Evolutionary conservation across 2,888 invertebrate genomes (phyloP).

Genomic region (Dione vanillae): DNA sequence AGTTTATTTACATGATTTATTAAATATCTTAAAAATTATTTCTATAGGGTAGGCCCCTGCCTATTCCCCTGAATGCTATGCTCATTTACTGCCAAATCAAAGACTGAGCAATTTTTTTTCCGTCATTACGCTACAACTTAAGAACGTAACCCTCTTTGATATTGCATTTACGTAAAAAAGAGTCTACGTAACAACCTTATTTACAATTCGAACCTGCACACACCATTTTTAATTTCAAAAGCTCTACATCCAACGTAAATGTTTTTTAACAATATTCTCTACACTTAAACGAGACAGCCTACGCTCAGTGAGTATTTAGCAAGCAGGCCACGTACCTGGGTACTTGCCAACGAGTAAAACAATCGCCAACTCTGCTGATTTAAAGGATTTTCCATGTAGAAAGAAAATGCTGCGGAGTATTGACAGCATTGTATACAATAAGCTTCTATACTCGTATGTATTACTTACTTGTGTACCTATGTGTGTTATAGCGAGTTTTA

Average conservation of each 20-base stretch:
- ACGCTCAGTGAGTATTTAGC: slow-evolving; percentile 37
- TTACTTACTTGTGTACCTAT: too few relatives aligned
- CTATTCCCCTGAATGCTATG: too few relatives aligned
- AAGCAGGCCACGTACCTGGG: slow-evolving; percentile 50
- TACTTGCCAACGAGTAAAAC: slow-evolving; percentile 49
- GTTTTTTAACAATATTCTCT: slow-evolving; percentile 18
- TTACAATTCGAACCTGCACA: background rate
- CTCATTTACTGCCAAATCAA: too few relatives aligned
- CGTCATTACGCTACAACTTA: too few relatives aligned
- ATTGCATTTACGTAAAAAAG: background rate
- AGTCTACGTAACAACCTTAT: background rate
- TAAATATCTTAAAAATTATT: too few relatives aligned
- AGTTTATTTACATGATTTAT: too few relatives aligned
- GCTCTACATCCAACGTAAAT: background rate
- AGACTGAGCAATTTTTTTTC: too few relatives aligned
- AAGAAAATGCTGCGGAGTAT: slow-evolving; percentile 15
- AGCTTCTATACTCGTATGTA: background rate
- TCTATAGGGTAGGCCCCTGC: too few relatives aligned
- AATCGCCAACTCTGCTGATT: slow-evolving; percentile 46
- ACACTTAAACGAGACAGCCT: slow-evolving; percentile 38
- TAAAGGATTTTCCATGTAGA: slow-evolving; percentile 27
- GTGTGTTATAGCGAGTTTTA: too few relatives aligned
- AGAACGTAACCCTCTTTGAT: background rate
- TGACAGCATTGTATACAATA: slow-evolving; percentile 11
- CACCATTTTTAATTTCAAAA: background rate